These are phyloP conservation scores for Zootermopsis nevadensis DNA, from an alignment of 2,888 invertebrate genomes.

Conservation along the genomic window DNA sequence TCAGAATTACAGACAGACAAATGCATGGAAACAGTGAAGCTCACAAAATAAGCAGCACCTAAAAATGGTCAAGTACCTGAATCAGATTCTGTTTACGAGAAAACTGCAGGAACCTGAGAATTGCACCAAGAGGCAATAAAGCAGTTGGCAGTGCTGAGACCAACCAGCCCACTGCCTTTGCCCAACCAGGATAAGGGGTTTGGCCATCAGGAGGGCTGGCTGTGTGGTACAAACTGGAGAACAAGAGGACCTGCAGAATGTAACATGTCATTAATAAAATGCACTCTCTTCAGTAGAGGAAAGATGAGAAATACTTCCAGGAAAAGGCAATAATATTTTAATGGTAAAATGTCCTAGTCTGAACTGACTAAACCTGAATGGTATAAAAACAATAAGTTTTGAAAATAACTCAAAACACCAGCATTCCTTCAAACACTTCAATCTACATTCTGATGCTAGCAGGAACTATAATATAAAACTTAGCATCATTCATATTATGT, in stretches of 20 bases:
- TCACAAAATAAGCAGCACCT: too few species aligned
- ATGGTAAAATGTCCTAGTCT: background rate
- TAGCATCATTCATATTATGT: too few species aligned
- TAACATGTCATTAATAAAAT: background rate
- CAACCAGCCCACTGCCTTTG: background rate
- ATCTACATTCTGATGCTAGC: too few species aligned
- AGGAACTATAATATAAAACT: too few species aligned
- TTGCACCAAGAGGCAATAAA: background rate
- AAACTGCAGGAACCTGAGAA: background rate
- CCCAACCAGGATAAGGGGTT: conserved; percentile 25
- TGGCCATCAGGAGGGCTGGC: background rate
- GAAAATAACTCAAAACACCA: too few species aligned
- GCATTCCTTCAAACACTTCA: too few species aligned
- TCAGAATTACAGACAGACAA: too few species aligned
- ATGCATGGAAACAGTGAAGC: too few species aligned
- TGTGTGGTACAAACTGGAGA: conserved; percentile 12
- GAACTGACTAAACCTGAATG: background rate
- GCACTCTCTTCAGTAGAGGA: background rate
- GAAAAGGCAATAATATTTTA: background rate
- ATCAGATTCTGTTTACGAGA: background rate
- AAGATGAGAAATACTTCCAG: too few species aligned
- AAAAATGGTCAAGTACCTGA: background rate
- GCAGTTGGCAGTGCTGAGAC: background rate
- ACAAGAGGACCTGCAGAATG: conserved; percentile 3
- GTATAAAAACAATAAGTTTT: too few species aligned